These are phyloP conservation scores for Gnatocerus cornutus DNA, from an alignment of 2,888 invertebrate species.

Conservation along the genomic window DNA sequence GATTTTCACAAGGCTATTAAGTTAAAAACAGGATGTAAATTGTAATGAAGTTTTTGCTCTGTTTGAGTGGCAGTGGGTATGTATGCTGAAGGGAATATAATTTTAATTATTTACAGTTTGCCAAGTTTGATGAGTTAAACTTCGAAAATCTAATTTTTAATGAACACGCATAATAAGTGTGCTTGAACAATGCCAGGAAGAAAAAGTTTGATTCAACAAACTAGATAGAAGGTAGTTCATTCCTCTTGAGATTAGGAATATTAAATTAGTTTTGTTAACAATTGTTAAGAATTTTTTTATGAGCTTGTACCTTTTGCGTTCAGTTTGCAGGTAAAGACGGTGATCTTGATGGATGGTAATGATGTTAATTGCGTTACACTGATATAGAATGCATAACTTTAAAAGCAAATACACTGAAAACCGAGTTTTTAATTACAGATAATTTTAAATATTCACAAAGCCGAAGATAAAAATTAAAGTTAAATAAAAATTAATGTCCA, in stretches of 20 bases:
- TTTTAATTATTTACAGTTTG: slow-evolving; percentile 32
- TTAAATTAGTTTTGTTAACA: slow-evolving; percentile 36
- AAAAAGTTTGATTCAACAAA: slow-evolving; percentile 30
- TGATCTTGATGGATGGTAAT: slow-evolving; percentile 15
- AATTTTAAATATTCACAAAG: slow-evolving; percentile 41
- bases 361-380: slow-evolving; percentile 24
- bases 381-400: slow-evolving; percentile 28
- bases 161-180: slow-evolving; percentile 35
- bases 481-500: slow-evolving; percentile 46
- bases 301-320: no score
- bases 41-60: slow-evolving; percentile 18
- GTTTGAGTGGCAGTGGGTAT: not conserved
- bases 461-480: slow-evolving; percentile 40
- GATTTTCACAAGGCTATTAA: slow-evolving; percentile 5
- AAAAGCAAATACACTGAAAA: slow-evolving; percentile 42
- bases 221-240: slow-evolving; percentile 6
- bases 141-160: slow-evolving; percentile 36
- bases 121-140: slow-evolving; percentile 23
- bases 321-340: no score
- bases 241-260: slow-evolving; percentile 23
- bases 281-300: not conserved
- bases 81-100: not conserved
- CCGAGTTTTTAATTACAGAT: slow-evolving; percentile 42
- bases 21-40: slow-evolving; percentile 1
- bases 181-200: slow-evolving; percentile 19